These are phyloP conservation scores for Albula goreensis DNA, from an alignment of 2,113 vertebrate genomes.

Conservation along the genomic window DNA sequence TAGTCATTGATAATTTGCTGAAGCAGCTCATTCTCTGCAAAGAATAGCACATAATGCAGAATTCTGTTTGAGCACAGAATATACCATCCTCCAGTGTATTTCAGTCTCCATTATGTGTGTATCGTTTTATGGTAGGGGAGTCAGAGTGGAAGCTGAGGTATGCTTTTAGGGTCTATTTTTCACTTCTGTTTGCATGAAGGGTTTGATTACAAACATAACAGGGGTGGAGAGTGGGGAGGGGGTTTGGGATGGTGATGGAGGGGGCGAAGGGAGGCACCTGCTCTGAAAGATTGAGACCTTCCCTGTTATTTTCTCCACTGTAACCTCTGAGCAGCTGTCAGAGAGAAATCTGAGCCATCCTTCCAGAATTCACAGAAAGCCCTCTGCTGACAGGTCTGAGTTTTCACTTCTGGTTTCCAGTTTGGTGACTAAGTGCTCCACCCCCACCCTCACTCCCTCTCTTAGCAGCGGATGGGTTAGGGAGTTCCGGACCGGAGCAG, in stretches of 20 bases:
- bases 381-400: background rate
- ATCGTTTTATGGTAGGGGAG: background rate
- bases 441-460: background rate
- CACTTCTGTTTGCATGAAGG: background rate
- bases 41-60: background rate
- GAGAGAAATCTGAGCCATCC: background rate
- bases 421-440: background rate
- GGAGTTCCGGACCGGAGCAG: conserved; percentile 80
- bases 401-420: background rate
- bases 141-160: background rate
- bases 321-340: background rate
- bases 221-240: background rate
- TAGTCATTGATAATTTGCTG: too few relatives aligned
- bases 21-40: background rate
- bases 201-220: conserved; percentile 1
- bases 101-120: background rate
- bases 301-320: background rate
- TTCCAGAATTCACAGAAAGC: background rate
- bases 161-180: conserved; percentile 13
- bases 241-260: background rate
- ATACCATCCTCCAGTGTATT: background rate
- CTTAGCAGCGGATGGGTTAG: conserved; percentile 83
- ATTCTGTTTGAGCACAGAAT: background rate
- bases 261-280: background rate
- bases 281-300: background rate